Evolutionary conservation across 1,140 invertebrate genomes (phyloP).

Genomic region (Heliothis subflexa): DNA sequence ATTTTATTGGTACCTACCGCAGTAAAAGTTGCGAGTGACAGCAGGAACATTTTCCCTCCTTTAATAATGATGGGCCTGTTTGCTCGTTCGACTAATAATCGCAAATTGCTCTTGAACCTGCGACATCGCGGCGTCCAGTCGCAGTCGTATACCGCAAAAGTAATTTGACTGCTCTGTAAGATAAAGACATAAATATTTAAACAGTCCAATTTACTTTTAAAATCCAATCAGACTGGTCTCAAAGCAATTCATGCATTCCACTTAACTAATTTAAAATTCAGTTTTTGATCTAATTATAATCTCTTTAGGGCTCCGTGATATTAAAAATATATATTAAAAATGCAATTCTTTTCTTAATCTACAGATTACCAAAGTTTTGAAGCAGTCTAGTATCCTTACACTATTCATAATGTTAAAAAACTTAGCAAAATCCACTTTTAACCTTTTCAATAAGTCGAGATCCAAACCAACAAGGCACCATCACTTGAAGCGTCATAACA

Average conservation of each 20-base stretch:
- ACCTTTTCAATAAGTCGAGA: slow-evolving; percentile 71
- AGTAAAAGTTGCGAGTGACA: slow-evolving; percentile 76
- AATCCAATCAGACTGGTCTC: no score
- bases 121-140: slow-evolving; percentile 72
- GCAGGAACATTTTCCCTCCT: slow-evolving; percentile 75
- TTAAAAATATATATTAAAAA: no score
- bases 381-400: no score
- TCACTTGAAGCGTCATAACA: slow-evolving; percentile 69
- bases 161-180: slow-evolving; percentile 69
- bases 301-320: no score
- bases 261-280: no score
- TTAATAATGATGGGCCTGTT: slow-evolving; percentile 72
- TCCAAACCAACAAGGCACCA: slow-evolving; percentile 75
- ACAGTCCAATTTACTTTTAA: no score
- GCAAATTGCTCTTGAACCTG: slow-evolving; percentile 72
- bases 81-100: slow-evolving; percentile 71
- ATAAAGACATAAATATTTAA: neutral
- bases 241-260: no score
- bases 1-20: slow-evolving; percentile 66
- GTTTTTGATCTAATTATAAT: no score
- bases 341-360: no score
- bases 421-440: neutral
- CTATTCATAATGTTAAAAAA: no score
- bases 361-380: no score
- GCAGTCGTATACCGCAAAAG: slow-evolving; percentile 69